These are phyloP conservation scores for Poliocrania exsul DNA, from an alignment of 2,797 vertebrate species.

Conservation along the genomic window DNA sequence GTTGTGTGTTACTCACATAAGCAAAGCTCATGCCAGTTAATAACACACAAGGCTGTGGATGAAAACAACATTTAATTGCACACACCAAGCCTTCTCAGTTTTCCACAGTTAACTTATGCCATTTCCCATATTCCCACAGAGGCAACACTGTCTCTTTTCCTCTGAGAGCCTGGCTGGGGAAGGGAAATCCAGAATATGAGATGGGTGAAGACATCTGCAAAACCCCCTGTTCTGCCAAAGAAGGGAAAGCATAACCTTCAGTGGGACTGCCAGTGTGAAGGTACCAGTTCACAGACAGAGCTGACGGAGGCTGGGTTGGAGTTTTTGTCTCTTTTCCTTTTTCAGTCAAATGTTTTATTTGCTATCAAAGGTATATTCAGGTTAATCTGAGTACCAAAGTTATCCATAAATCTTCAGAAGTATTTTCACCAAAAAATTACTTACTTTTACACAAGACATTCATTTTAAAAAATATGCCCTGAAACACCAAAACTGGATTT, in stretches of 20 bases:
- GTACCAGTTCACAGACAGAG: neutral
- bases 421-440: neutral
- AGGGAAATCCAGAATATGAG: neutral
- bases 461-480: neutral
- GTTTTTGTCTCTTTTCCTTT: neutral
- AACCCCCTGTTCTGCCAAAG: neutral
- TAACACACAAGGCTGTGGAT: slow-evolving; percentile 48
- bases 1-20: neutral
- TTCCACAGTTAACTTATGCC: slow-evolving; percentile 1
- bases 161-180: neutral
- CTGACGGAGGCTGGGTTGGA: rapidly evolving
- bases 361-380: neutral
- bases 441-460: neutral
- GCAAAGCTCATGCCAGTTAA: slow-evolving; percentile 52
- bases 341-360: neutral
- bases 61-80: slow-evolving; percentile 63
- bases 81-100: slow-evolving; percentile 2
- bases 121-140: slow-evolving; percentile 38
- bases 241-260: neutral
- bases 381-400: neutral
- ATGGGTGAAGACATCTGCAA: neutral
- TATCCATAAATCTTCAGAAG: neutral
- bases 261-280: neutral
- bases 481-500: neutral
- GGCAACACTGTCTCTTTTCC: neutral